Conservation (phyloP, 1,140 invertebrate genomes). For the Drosophila bifasciata region DNA sequence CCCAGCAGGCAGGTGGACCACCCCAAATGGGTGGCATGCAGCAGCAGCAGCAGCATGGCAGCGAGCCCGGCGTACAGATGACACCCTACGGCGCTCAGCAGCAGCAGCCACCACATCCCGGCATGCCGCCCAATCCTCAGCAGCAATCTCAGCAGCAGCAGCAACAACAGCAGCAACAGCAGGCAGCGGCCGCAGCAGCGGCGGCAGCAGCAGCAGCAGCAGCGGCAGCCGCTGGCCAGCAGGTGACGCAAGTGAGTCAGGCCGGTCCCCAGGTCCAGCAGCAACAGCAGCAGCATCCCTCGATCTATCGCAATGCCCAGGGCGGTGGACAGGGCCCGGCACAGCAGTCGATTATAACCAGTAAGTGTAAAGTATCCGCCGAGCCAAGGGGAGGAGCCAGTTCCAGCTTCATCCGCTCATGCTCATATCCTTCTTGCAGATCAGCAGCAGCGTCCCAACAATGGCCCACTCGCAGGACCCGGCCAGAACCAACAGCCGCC, state of each 20-base stretch:
- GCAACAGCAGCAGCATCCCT: constrained; percentile 57
- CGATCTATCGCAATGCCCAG: constrained; percentile 62
- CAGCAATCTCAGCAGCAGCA: constrained; percentile 84
- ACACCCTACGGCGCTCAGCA: constrained; percentile 70
- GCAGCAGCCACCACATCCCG: constrained; percentile 66
- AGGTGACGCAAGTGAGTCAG: constrained; percentile 47
- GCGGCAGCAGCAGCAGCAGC: constrained; percentile 65
- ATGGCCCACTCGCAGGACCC: constrained; percentile 50
- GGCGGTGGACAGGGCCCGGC: constrained; percentile 56
- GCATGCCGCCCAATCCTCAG: constrained; percentile 76
- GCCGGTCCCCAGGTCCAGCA: constrained; percentile 38
- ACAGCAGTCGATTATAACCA: constrained; percentile 56
- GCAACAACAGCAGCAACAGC: constrained; percentile 66
- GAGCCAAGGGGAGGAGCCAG: not conserved
- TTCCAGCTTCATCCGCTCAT: not conserved
- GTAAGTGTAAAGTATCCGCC: constrained; percentile 69
- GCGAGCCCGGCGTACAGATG: constrained; percentile 74
- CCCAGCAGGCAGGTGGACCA: constrained; percentile 57
- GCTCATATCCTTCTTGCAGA: constrained; percentile 33
- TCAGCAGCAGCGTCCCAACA: constrained; percentile 75
- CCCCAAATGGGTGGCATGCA: constrained; percentile 45
- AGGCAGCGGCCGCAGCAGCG: constrained; percentile 56
- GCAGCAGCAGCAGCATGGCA: constrained; percentile 34
- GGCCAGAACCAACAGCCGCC: constrained; percentile 41
- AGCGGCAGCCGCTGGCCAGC: constrained; percentile 76